Evolutionary conservation across 1,140 invertebrate species (phyloP), one percentile per base, ranked within the genome.

Genomic region (Drosophila burlai): DNA sequence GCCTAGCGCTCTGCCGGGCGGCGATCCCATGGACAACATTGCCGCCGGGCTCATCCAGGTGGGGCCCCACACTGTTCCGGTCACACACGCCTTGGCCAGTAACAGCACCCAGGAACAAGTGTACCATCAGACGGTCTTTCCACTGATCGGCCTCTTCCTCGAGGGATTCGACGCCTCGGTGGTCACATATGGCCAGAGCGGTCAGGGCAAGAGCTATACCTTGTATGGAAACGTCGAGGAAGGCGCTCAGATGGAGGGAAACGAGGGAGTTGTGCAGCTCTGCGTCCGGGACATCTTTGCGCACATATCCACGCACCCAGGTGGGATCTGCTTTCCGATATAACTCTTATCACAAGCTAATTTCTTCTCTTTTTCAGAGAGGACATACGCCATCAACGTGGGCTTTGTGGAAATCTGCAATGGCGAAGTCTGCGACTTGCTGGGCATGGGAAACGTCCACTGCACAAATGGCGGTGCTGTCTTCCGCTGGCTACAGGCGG

Each of bases 191-290:
- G 97, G 97, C 1, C 97, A 97, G 91, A 94, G 95, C 21, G 95
- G 95, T 26, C 96, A 95, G 77, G 97, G 97, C 5, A 97, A 97
- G 93, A 96, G 96, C 3, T 97, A 96, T 81, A 96, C 96, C 2
- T 94, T 97, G 62, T 95, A 96, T 86, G 97, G 97, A 11, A 95
- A 96, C 87, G 95, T 95, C 40, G 94, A 95, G 80, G 94, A 96
- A 81, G 95, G 94, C 81, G 95, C 95, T 29, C 94, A 95, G 71
- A 95, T 94, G 86, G 96, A 97, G 86, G 94, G 95, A 77, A 96
- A 97, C 76, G 95, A 96, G 93, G 97, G 96, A 31, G 95, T 97
- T 29, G 94, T 97, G 43, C 96, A 96, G 36, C 93, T 96, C 66
- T 96, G 96, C 85, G 93, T 97, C 8, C 94, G 95, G 57, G 95